Evolutionary conservation across 2,113 vertebrate species (phyloP), one percentile per base, ranked within the genome.

Genomic region (Cacatua alba): DNA sequence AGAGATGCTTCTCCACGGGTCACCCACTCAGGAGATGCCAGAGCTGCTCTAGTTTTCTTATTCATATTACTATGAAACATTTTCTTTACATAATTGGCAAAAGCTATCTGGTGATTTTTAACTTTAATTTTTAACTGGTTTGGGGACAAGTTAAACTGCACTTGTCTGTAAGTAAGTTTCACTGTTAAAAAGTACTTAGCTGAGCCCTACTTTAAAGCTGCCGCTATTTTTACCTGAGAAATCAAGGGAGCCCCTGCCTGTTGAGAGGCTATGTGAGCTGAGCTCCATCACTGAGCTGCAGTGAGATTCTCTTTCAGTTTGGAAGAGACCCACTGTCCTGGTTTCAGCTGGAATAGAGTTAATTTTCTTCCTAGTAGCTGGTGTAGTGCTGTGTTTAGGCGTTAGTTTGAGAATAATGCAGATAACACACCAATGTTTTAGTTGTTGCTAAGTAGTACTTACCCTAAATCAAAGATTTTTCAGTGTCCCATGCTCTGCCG

Each of bases 101-200:
- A 87, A 91, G 31, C 48, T 84, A 89, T 41, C 51, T 37, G 21
- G 51, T 11, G 12, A 75, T 29, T 93, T 94, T 90, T 39, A 82
- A 46, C 28, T 46, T 93, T 88, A 94, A 95, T 96, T 81, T 93
- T 93, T 97, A 92, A 94, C 46, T 68, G 37, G 59, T 93, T 10
- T 78, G 46, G 86, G 69, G 69, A 78, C 60, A 81, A 93, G 71
- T 75, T 78, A 95, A 94, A 78, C 82, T 92, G 86, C 68, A 78
- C 67, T 91, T 92, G 80, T 48, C 86, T 90, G 41, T 77, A 62
- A 92, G 59, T 88, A 64, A 85, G 86, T 90, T 53, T 72, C 11
- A 51, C 31, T 35, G 92, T 94, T 91, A 93, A 96, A 96, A 97
- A 86, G 70, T 86, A 88, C 93, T 55, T 51, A 93, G 46, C 51